Base-by-base conservation (phyloP, 1,140 invertebrate genomes). In the Drosophila bifasciata region DNA sequence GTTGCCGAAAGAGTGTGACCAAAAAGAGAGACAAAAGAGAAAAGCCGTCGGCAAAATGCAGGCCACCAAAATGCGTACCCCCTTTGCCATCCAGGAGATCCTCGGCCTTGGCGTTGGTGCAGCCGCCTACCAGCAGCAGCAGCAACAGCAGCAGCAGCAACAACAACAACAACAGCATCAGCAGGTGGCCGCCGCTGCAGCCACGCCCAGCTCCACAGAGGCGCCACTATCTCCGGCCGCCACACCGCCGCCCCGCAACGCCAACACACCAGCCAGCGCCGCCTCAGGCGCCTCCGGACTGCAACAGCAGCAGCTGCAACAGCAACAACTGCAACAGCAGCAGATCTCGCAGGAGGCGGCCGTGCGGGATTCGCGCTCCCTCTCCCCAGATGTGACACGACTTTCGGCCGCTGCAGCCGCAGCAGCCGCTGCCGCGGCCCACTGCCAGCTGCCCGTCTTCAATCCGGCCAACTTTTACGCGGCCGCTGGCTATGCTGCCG, bases 1-100 rank as follows among this genome's bases (percentile, higher is more conserved):
- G 32, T 36, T 36, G 32, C 32, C 32, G 32, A 13, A 13, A 13
- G 1, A 13, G 32, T 13, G 32, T 13, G 44, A 21, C 19, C 44
- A 23, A 13, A 7, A 25, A 21, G 13, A 46, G 8, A 62, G n/a
- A n/a, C 15, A 25, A 43, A 43, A 44, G 36, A 3, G 43, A 25
- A 59, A 53, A 52, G 64, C 81, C 83, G 83, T 58, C 83, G 83
- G 83, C 83, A 83, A 77, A 77, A 91, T 91, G 90, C 90, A 91
- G 70, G 90, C 90, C 19, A 91, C 90, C 46, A 91, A 91, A 88
- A 89, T 91, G 92, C 93, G 96, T 70, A 97, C 96, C 58, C 96
- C 97, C 15, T 98, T 98, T 92, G 97, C 96, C 78, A 97, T 97
- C 84, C 97, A 98, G 92, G 97, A 98, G 93, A 94, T 98, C 74